A percentile compares a stretch with the other conserved stretches of the same genome.
These are phyloP conservation scores for Apamea crenata DNA, from an alignment of 2,888 invertebrate species.

Conservation along the genomic window DNA sequence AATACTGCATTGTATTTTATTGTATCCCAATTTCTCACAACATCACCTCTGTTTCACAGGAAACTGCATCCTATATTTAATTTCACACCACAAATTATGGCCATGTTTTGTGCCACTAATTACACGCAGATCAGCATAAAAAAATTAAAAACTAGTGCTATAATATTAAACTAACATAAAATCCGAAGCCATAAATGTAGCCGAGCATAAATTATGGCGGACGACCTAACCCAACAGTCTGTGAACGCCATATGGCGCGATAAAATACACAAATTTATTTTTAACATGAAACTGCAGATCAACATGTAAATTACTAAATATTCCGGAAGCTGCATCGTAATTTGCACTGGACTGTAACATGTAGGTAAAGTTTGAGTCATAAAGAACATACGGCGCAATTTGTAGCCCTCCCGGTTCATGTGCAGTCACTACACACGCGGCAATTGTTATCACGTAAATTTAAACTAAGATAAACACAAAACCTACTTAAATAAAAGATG, in stretches of 20 bases:
- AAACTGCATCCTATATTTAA: not conserved
- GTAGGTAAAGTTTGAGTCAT: slow-evolving; percentile 22
- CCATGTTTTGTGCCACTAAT: slow-evolving; percentile 9
- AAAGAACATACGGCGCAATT: slow-evolving; percentile 8
- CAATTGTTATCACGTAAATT: not conserved
- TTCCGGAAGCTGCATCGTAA: slow-evolving; percentile 17
- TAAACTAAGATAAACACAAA: not conserved
- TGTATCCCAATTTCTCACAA: not conserved
- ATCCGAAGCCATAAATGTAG: slow-evolving; percentile 29
- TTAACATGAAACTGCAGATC: slow-evolving; percentile 27
- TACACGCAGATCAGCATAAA: slow-evolving; percentile 13
- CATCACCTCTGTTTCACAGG: too few relatives aligned
- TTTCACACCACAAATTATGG: not conserved
- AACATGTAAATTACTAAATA: slow-evolving; percentile 32
- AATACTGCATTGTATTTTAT: not conserved
- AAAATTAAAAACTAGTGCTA: slow-evolving; percentile 29
- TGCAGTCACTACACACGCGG: not conserved
- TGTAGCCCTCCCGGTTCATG: not conserved
- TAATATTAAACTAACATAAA: slow-evolving; percentile 34
- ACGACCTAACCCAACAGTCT: slow-evolving; percentile 37
- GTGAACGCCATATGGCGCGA: slow-evolving; percentile 45
- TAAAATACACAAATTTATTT: slow-evolving; percentile 35
- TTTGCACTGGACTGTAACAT: slow-evolving; percentile 17
- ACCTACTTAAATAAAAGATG: not conserved
- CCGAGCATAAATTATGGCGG: slow-evolving; percentile 47